These are phyloP conservation scores for Chaetorhynchus papuensis DNA, from an alignment of 2,113 vertebrate species.

Conservation along the genomic window DNA sequence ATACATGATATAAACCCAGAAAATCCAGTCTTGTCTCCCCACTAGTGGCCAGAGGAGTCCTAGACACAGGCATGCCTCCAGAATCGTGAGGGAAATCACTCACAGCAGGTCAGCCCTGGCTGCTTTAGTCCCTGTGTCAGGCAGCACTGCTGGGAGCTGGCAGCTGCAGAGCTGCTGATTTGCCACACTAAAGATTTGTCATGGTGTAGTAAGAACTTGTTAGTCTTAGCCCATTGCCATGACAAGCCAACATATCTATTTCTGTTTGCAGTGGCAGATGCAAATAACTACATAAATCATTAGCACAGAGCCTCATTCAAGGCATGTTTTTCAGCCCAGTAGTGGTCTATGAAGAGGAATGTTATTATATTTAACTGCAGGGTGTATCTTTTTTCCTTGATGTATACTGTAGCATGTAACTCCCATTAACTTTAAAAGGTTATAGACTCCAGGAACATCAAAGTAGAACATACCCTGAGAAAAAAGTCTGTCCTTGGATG, in stretches of 20 bases:
- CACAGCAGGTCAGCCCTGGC: neutral
- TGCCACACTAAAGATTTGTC: neutral
- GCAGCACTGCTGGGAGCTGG: neutral
- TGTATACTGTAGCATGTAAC: neutral
- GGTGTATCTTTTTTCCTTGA: neutral
- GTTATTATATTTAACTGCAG: neutral
- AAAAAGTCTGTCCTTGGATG: neutral
- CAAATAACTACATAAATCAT: neutral
- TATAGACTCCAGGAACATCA: neutral
- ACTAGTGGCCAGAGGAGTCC: neutral
- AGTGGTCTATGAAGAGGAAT: neutral
- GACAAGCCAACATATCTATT: neutral
- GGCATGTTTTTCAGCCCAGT: neutral
- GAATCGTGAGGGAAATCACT: neutral
- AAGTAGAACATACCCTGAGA: neutral
- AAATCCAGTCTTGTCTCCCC: neutral
- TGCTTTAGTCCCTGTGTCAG: neutral
- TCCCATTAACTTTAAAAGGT: slow-evolving; percentile 14
- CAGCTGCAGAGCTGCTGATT: neutral
- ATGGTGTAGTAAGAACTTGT: neutral
- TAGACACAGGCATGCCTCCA: neutral
- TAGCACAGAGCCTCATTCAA: neutral
- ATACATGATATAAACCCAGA: neutral
- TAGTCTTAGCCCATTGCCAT: neutral
- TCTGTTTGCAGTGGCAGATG: neutral